Conservation (phyloP, 2,888 invertebrate species). For the Euspilapteryx auroguttella region DNA sequence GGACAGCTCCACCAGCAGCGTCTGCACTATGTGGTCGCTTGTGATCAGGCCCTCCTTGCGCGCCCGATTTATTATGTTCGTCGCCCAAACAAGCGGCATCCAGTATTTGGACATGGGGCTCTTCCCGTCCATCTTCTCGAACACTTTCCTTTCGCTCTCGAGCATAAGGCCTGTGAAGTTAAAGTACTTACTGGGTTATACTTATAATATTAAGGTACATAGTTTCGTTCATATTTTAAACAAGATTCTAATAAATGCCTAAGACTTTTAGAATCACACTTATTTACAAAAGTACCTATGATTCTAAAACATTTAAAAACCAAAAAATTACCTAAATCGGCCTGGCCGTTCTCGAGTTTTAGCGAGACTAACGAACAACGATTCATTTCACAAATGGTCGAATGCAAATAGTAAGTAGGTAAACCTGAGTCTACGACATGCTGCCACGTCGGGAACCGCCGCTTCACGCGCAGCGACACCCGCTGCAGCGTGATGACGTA, state of each 20-base stretch:
- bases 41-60: constrained; percentile 81
- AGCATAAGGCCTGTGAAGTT: constrained; percentile 76
- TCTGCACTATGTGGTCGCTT: constrained; percentile 92
- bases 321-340: too few relatives aligned
- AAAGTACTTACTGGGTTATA: constrained; percentile 5
- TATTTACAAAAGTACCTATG: too few relatives aligned
- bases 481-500: constrained; percentile 88
- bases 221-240: too few relatives aligned
- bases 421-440: constrained; percentile 91
- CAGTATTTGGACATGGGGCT: constrained; percentile 88
- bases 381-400: too few relatives aligned
- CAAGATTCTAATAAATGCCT: too few relatives aligned
- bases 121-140: constrained; percentile 87
- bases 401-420: too few relatives aligned
- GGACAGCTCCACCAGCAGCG: constrained; percentile 84
- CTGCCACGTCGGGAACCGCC: constrained; percentile 86
- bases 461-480: constrained; percentile 84
- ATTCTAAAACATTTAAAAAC: not conserved
- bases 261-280: too few relatives aligned
- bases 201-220: not conserved
- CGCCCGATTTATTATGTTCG: constrained; percentile 87
- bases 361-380: too few relatives aligned
- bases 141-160: constrained; percentile 89
- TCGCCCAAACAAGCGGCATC: constrained; percentile 94
- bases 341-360: too few relatives aligned